Evolutionary conservation across 2,888 invertebrate genomes (phyloP).

Genomic region (Anoplius nigerrimus): DNA sequence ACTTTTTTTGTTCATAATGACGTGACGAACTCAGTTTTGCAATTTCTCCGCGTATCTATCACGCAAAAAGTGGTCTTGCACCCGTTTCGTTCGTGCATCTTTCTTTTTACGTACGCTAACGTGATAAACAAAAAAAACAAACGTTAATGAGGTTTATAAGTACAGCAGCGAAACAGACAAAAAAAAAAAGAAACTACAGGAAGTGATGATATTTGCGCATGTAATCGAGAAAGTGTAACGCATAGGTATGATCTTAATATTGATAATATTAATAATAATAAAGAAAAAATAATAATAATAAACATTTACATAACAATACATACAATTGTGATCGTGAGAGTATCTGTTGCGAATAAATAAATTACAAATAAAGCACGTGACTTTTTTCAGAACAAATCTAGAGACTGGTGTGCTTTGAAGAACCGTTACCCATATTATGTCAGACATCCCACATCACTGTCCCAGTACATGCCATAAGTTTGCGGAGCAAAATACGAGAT

Average conservation of each 20-base stretch:
- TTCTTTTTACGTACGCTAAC: constrained; percentile 40
- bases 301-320: constrained; percentile 46
- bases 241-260: constrained; percentile 47
- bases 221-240: constrained; percentile 60
- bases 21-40: background rate
- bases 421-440: background rate
- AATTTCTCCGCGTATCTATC: background rate
- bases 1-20: background rate
- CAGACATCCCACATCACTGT: background rate
- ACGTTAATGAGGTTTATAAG: background rate
- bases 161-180: background rate
- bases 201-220: constrained; percentile 53
- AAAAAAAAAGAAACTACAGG: background rate
- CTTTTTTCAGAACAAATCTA: constrained; percentile 49
- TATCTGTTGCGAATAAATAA: constrained; percentile 64
- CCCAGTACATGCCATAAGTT: background rate
- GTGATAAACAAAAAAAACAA: constrained; percentile 12
- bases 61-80: background rate
- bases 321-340: constrained; percentile 67
- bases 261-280: constrained; percentile 28
- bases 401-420: constrained; percentile 19
- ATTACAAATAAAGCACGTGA: constrained; percentile 63
- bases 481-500: no score
- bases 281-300: constrained; percentile 36
- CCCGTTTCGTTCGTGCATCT: constrained; percentile 8